These are phyloP conservation scores for Harpalus rufipes DNA, from an alignment of 2,888 invertebrate genomes.

Conservation along the genomic window DNA sequence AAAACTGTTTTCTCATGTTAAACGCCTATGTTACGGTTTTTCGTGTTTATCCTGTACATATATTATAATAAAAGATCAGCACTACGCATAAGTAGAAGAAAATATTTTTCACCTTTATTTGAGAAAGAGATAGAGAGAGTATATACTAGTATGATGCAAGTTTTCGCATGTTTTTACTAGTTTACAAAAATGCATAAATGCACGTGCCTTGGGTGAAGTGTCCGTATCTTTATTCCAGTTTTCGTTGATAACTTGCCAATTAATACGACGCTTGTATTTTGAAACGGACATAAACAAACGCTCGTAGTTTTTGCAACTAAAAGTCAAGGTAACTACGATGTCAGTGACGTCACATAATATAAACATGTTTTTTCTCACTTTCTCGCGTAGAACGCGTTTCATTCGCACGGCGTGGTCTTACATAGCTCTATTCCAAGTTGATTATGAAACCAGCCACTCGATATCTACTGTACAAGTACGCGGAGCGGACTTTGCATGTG, in stretches of 20 bases:
- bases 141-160: not conserved
- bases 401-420: constrained; percentile 4
- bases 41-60: too few species aligned
- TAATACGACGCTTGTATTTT: constrained; percentile 40
- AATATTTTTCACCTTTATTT: too few species aligned
- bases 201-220: constrained; percentile 7
- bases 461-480: constrained; percentile 15
- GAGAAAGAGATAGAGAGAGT: not conserved
- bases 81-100: too few species aligned
- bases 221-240: constrained; percentile 31
- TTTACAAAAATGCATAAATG: constrained; percentile 16
- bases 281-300: constrained; percentile 60
- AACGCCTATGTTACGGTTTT: too few species aligned
- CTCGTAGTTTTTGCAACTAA: constrained; percentile 61
- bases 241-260: constrained; percentile 56
- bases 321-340: constrained; percentile 65
- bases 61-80: too few species aligned
- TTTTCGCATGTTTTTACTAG: constrained; percentile 13
- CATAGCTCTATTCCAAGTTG: not conserved
- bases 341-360: constrained; percentile 59
- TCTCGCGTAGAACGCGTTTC: constrained; percentile 28
- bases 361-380: constrained; percentile 65
- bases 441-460: constrained; percentile 42
- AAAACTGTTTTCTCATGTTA: too few species aligned
- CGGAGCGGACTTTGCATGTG: constrained; percentile 19